These are phyloP conservation scores for Brachionus paranguensis DNA, from an alignment of 1,140 invertebrate species.

Conservation along the genomic window DNA sequence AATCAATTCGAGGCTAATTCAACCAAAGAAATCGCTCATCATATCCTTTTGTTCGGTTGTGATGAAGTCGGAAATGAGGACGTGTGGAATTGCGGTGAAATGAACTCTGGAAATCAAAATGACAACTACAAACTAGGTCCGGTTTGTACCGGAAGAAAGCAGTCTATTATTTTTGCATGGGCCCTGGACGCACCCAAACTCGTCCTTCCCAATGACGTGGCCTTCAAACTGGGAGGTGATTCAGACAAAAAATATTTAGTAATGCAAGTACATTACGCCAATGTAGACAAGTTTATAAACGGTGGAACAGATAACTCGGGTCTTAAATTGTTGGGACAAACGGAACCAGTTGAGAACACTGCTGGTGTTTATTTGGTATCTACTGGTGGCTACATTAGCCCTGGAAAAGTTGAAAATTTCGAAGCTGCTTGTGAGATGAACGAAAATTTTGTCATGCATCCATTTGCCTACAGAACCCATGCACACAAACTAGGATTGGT, in stretches of 20 bases:
- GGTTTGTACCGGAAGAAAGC: constrained; percentile 44
- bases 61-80: constrained; percentile 65
- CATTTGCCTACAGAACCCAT: constrained; percentile 54
- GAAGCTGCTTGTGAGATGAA: constrained; percentile 48
- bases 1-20: constrained; percentile 83
- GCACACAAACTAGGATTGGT: constrained; percentile 50
- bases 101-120: constrained; percentile 42
- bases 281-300: constrained; percentile 57
- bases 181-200: constrained; percentile 83
- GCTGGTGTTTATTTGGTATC: constrained; percentile 81
- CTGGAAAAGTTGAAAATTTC: constrained; percentile 57
- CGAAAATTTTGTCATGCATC: constrained; percentile 46
- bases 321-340: background rate
- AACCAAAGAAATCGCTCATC: constrained; percentile 82
- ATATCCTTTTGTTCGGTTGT: constrained; percentile 90
- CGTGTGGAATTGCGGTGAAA: constrained; percentile 65
- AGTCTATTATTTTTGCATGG: constrained; percentile 85
- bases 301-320: constrained; percentile 33
- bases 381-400: constrained; percentile 70
- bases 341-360: background rate
- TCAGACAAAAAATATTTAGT: constrained; percentile 60
- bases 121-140: constrained; percentile 42
- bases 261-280: constrained; percentile 86
- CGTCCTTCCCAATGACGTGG: constrained; percentile 69
- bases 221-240: constrained; percentile 60